Evolutionary conservation across 2,888 invertebrate genomes (phyloP).

Genomic region (Troides aeacus): DNA sequence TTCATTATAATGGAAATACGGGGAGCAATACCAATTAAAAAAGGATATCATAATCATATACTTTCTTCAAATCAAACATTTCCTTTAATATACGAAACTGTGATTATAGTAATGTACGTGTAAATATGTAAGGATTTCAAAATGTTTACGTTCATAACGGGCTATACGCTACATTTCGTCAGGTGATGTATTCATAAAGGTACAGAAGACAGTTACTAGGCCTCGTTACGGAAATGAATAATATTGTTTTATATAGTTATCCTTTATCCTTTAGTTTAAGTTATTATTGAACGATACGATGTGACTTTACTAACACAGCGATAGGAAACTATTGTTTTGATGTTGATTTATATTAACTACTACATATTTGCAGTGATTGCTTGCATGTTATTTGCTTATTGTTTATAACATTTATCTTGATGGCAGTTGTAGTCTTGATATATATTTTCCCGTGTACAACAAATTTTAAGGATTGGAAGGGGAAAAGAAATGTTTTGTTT

Average conservation of each 20-base stretch:
- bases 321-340: background rate
- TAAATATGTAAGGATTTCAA: slow-evolving; percentile 13
- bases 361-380: background rate
- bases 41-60: background rate
- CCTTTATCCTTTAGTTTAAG: background rate
- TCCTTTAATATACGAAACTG: slow-evolving; percentile 1
- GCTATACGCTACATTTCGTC: slow-evolving; percentile 20
- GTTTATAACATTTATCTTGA: too few relatives aligned
- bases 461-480: too few relatives aligned
- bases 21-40: background rate
- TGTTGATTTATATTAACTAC: background rate
- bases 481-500: too few relatives aligned
- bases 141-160: slow-evolving; percentile 27
- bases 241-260: background rate
- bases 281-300: too few relatives aligned
- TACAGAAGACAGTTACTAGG: slow-evolving; percentile 22
- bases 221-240: slow-evolving; percentile 18
- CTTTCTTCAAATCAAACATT: background rate
- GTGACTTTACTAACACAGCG: too few relatives aligned
- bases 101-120: slow-evolving; percentile 5
- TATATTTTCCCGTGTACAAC: too few relatives aligned
- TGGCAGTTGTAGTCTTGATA: too few relatives aligned
- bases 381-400: too few relatives aligned
- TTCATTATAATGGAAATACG: background rate
- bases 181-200: slow-evolving; percentile 26